These are phyloP conservation scores for Enteromius unitaeniatus DNA, from an alignment of 2,797 vertebrate genomes.

Conservation along the genomic window DNA sequence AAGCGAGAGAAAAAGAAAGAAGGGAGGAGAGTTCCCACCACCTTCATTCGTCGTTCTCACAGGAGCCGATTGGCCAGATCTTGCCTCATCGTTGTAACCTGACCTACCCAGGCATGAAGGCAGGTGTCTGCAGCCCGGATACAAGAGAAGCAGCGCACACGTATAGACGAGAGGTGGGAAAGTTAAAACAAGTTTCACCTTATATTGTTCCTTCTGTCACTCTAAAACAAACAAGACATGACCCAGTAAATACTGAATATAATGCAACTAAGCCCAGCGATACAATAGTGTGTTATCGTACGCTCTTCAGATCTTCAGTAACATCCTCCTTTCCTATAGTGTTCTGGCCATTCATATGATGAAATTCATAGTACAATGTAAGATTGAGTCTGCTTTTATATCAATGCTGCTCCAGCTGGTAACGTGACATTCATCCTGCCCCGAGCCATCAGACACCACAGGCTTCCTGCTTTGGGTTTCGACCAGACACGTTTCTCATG, in stretches of 20 bases:
- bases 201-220: slow-evolving; percentile 63
- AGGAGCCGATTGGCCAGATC: slow-evolving; percentile 76
- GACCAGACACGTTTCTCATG: slow-evolving; percentile 69
- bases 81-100: slow-evolving; percentile 77
- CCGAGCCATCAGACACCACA: slow-evolving; percentile 60
- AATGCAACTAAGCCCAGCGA: neutral
- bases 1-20: slow-evolving; percentile 61
- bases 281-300: neutral
- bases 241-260: slow-evolving; percentile 12
- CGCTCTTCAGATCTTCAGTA: slow-evolving; percentile 18
- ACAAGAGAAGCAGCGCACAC: slow-evolving; percentile 64
- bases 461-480: slow-evolving; percentile 77
- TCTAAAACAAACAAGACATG: slow-evolving; percentile 28
- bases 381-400: neutral
- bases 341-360: neutral
- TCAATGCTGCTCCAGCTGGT: slow-evolving; percentile 18
- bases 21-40: slow-evolving; percentile 91
- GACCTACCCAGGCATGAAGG: slow-evolving; percentile 68
- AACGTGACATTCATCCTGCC: slow-evolving; percentile 53
- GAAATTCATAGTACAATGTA: neutral
- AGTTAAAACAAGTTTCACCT: slow-evolving; percentile 69
- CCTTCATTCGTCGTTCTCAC: slow-evolving; percentile 80
- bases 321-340: neutral
- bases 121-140: slow-evolving; percentile 78
- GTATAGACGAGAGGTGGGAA: slow-evolving; percentile 56